phyloP scores from a whole-genome alignment of 2,113 vertebrate species.

The Peromyscus leucopus region DNA sequence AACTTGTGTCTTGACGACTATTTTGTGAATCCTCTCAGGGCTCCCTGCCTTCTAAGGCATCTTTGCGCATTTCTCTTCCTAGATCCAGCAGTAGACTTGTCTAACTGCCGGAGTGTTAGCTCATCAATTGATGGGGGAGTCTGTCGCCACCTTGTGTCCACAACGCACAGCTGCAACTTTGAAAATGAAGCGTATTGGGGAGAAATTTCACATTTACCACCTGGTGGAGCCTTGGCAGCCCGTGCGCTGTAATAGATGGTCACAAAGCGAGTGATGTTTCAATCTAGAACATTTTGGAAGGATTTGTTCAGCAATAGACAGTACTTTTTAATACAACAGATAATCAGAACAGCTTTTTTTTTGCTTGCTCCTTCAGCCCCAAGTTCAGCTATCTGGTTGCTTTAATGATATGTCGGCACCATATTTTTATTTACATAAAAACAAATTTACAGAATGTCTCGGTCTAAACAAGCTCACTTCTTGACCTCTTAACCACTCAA shows the following conservation, averaged over 20 bases:
- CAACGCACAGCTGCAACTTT: background rate
- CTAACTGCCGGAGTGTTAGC: fast-evolving
- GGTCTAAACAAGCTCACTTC: too few relatives aligned
- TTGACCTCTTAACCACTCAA: too few relatives aligned
- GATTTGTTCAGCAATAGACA: background rate
- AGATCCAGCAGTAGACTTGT: background rate
- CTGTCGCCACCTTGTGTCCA: background rate
- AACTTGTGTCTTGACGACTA: background rate
- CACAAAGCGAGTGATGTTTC: background rate
- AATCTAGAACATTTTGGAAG: background rate
- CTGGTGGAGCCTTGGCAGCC: background rate
- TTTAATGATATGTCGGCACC: background rate
- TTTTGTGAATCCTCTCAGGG: background rate
- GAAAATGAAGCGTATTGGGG: background rate
- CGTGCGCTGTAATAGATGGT: background rate
- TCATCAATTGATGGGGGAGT: background rate
- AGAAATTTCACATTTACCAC: background rate
- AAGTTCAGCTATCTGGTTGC: background rate
- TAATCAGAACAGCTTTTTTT: background rate
- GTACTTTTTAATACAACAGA: background rate
- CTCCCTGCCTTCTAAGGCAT: background rate
- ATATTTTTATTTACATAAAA: background rate
- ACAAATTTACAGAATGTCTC: background rate
- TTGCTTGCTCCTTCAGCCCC: background rate
- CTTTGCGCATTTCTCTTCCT: background rate